phyloP scores from a whole-genome alignment of 2,797 vertebrate species.

The Chrosomus eos region DNA sequence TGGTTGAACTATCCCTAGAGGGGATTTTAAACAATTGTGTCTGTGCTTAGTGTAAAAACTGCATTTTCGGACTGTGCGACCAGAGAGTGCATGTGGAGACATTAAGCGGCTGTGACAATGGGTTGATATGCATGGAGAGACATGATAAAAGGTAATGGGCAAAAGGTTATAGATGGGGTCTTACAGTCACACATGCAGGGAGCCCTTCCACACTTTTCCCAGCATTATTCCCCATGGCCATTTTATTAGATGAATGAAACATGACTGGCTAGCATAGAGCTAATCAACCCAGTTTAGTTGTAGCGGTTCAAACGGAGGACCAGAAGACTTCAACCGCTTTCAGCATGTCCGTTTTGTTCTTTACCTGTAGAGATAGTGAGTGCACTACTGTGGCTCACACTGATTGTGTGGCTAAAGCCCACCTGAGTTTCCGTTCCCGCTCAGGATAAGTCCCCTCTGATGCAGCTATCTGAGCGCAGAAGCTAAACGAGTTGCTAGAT shows the following conservation, averaged over 20 bases:
- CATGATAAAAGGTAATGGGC: constrained; percentile 45
- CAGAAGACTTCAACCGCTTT: constrained; percentile 9
- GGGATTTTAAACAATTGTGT: background rate
- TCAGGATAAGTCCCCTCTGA: constrained; percentile 39
- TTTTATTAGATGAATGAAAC: constrained; percentile 47
- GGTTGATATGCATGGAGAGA: constrained; percentile 34
- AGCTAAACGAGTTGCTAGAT: constrained; percentile 54
- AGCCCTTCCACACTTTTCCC: constrained; percentile 44
- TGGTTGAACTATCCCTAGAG: background rate
- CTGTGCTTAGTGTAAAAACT: background rate
- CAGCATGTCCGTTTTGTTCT: background rate
- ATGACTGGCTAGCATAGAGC: constrained; percentile 53
- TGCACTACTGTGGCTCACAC: background rate
- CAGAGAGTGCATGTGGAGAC: constrained; percentile 28
- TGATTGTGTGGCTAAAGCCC: constrained; percentile 14
- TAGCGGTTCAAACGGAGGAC: constrained; percentile 34
- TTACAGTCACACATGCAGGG: constrained; percentile 40
- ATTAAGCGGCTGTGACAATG: constrained; percentile 46
- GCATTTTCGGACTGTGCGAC: background rate
- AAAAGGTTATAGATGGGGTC: constrained; percentile 23
- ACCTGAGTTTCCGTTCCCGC: constrained; percentile 19
- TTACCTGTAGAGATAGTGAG: constrained; percentile 24
- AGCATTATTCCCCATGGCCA: constrained; percentile 26
- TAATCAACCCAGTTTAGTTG: constrained; percentile 49
- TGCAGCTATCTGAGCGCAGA: constrained; percentile 37